Percentiles rank a stretch among this genome's conserved stretches.
Evolutionary conservation across 2,888 invertebrate species (phyloP).

Genomic region (Lottia scabra): DNA sequence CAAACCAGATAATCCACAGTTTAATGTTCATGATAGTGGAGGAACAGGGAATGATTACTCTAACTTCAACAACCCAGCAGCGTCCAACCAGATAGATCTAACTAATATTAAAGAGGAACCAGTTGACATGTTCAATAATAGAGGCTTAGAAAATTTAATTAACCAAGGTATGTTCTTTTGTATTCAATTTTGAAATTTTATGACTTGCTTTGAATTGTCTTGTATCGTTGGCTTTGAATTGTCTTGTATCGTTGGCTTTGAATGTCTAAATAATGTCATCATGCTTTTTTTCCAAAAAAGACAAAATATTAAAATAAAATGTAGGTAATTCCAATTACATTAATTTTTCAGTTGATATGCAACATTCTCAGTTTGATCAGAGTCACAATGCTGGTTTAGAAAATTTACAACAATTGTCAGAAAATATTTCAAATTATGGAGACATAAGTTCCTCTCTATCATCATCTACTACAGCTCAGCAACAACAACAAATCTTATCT

Average conservation of each 20-base stretch:
- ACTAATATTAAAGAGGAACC: conserved; percentile 2
- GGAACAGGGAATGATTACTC: neutral
- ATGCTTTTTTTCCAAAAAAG: too few relatives aligned
- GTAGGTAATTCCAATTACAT: too few relatives aligned
- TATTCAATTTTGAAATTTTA: too few relatives aligned
- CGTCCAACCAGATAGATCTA: neutral
- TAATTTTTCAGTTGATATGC: conserved; percentile 3
- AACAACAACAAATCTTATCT: conserved; percentile 2
- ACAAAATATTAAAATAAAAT: too few relatives aligned
- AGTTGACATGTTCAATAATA: neutral
- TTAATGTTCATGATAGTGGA: neutral
- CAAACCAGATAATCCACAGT: neutral
- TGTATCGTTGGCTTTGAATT: too few relatives aligned
- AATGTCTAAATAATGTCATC: too few relatives aligned
- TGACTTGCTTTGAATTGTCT: too few relatives aligned
- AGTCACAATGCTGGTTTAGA: neutral
- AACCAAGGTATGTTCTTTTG: conserved; percentile 1
- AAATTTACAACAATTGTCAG: neutral
- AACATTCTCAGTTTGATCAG: neutral
- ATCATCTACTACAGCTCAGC: neutral
- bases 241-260: too few relatives aligned
- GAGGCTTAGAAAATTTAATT: neutral
- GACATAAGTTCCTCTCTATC: neutral
- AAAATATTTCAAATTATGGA: neutral
- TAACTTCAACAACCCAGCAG: neutral